A percentile compares a stretch with the other conserved stretches of the same genome.
Evolutionary conservation across 2,113 vertebrate species (phyloP).

Genomic region (Tychaedon coryphoeus): DNA sequence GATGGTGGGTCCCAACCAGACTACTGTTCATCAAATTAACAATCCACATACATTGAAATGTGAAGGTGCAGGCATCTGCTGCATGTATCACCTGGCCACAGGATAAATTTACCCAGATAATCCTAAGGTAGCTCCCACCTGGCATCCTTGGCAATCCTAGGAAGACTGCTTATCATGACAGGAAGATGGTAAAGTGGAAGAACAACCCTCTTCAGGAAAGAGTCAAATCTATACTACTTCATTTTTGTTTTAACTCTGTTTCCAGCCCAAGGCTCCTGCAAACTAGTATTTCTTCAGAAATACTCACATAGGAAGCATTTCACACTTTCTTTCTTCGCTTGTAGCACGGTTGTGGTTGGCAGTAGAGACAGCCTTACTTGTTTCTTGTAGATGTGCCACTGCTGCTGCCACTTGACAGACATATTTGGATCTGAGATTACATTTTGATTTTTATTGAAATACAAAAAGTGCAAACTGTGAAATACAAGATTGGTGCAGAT

Average conservation of each 20-base stretch:
- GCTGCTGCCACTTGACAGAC: neutral
- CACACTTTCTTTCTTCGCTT: neutral
- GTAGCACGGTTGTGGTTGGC: neutral
- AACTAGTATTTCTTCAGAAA: neutral
- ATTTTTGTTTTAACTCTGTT: neutral
- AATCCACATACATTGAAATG: rapidly evolving
- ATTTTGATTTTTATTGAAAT: constrained; percentile 79
- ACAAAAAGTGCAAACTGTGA: constrained; percentile 81
- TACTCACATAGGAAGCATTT: neutral
- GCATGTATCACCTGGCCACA: neutral
- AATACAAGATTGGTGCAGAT: constrained; percentile 73
- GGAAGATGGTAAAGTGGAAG: neutral
- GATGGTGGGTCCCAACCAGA: neutral
- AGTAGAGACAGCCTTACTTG: neutral
- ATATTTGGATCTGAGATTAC: constrained; percentile 10
- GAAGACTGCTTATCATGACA: neutral
- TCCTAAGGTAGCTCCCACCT: neutral
- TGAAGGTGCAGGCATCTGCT: neutral
- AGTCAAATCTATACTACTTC: neutral
- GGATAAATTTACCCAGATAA: neutral
- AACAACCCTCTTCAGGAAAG: neutral
- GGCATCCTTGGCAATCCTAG: neutral
- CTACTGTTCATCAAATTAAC: rapidly evolving
- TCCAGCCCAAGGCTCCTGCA: neutral
- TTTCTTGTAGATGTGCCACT: neutral